Evolutionary conservation across 2,888 invertebrate genomes (phyloP).

Genomic region (Cheilosia urbana): DNA sequence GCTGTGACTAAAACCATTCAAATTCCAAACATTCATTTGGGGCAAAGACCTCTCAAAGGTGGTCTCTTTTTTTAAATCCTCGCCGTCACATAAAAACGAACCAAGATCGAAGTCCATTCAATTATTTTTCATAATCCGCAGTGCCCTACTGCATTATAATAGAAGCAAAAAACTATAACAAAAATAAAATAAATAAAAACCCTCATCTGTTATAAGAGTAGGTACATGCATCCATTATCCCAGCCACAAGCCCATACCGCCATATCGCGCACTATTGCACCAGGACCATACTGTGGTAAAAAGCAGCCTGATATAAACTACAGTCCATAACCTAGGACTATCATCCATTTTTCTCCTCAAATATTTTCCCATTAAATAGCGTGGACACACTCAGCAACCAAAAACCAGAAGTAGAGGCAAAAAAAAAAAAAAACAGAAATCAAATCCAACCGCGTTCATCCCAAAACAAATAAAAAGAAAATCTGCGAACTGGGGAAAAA

Average conservation of each 20-base stretch:
- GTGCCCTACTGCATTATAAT: conserved; percentile 67
- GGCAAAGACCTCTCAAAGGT: neutral
- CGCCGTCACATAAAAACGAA: conserved; percentile 1
- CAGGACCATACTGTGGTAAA: conserved; percentile 25
- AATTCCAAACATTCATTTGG: conserved; percentile 13
- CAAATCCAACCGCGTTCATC: conserved; percentile 13
- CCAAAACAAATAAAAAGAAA: conserved; percentile 23
- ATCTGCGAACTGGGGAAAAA: conserved; percentile 1
- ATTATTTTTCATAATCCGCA: conserved; percentile 72
- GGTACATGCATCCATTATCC: conserved; percentile 55
- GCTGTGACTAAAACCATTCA: conserved; percentile 2
- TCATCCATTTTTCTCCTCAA: conserved; percentile 61
- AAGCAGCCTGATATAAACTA: conserved; percentile 21
- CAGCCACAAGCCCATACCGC: conserved; percentile 38
- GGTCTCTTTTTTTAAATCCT: neutral
- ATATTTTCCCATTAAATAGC: conserved; percentile 72
- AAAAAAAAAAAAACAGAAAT: neutral
- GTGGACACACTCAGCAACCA: conserved; percentile 54
- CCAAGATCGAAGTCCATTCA: conserved; percentile 66
- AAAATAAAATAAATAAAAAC: conserved; percentile 17
- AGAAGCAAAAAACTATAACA: neutral
- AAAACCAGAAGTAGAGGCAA: conserved; percentile 37
- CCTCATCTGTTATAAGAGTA: neutral
- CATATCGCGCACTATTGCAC: conserved; percentile 38
- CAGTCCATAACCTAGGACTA: conserved; percentile 52